Evolutionary conservation across 2,888 invertebrate genomes (phyloP), one percentile per base, ranked within the genome.

Genomic region (Copidosoma aretas): DNA sequence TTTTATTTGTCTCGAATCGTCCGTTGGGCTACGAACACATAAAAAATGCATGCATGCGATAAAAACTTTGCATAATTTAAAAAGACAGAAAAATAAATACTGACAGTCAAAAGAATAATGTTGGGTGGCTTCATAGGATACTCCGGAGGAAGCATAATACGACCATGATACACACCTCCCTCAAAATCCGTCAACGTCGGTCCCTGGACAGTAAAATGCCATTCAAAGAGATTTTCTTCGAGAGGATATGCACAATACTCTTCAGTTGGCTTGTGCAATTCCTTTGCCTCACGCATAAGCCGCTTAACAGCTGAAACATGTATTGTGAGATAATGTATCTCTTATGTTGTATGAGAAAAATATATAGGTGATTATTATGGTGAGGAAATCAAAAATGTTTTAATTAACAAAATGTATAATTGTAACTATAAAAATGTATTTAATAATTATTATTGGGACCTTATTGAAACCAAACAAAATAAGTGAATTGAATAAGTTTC

Each of bases 111-210:
- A 60, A 98, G 85, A 78, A 97, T 95, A 75, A 97, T 95, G 82
- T 94, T 94, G 10, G 97, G 97, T 62, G 97, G 97, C 85, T 97
- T 96, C 96, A 98, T 96, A 0, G 97, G 97, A 85, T 97, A 97
- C 77, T 97, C 95, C 64, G 94, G 90, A 0, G 97, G 97, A 73
- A 97, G 86, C 68, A 95, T 85, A 81, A 97, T 96, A 76, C 96
- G 87, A 5, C 95, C 97, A 83, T 98, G 97, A 82, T 97, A 97
- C 73, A 94, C 88, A 46, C 97, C 97, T 70, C 91, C 91, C 77
- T 93, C 93, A 84, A 95, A 97, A 76, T 95, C 95, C 0, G 94
- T 91, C 25, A 91, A 92, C 63, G 90, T 89, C 1, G 97, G 95
- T 10, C 97, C 97, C 78, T 93, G 89, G 4, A 97, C 92, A 0